Conservation (phyloP, 2,797 vertebrate genomes). For the Scomberomorus guttatus region DNA sequence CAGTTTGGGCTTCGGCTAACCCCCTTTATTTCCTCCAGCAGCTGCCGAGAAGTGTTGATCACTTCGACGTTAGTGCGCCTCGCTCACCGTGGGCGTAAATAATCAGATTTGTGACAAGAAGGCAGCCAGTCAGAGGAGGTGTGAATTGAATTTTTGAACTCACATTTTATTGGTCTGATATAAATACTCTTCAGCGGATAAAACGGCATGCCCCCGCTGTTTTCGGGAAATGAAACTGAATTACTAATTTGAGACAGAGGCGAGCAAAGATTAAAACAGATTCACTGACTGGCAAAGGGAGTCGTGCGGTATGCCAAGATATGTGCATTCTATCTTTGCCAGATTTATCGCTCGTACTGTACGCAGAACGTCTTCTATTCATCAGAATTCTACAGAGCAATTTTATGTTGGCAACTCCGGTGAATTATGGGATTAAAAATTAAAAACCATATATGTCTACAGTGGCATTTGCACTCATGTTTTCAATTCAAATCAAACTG, state of each 20-base stretch:
- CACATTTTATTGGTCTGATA: conserved; percentile 56
- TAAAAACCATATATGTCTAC: neutral
- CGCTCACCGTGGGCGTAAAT: conserved; percentile 64
- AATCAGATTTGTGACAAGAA: conserved; percentile 73
- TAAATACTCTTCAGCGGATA: conserved; percentile 46
- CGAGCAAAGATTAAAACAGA: conserved; percentile 64
- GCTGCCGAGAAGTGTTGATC: conserved; percentile 57
- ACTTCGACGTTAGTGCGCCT: conserved; percentile 41
- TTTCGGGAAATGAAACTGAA: conserved; percentile 59
- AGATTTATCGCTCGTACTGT: conserved; percentile 36
- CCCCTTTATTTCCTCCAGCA: conserved; percentile 40
- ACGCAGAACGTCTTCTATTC: conserved; percentile 13
- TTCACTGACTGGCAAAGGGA: conserved; percentile 50
- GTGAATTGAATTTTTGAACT: conserved; percentile 76
- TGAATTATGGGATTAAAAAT: neutral
- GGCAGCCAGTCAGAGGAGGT: conserved; percentile 62
- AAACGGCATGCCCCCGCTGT: conserved; percentile 48
- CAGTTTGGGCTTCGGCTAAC: conserved; percentile 40
- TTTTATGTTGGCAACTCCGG: conserved; percentile 1
- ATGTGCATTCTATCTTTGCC: conserved; percentile 35
- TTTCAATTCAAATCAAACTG: neutral
- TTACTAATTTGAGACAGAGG: conserved; percentile 67
- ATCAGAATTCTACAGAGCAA: neutral
- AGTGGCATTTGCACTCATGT: neutral
- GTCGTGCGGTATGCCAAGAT: conserved; percentile 16